These are phyloP conservation scores for Drosophila helvetica DNA, from an alignment of 2,888 invertebrate species.

Conservation along the genomic window DNA sequence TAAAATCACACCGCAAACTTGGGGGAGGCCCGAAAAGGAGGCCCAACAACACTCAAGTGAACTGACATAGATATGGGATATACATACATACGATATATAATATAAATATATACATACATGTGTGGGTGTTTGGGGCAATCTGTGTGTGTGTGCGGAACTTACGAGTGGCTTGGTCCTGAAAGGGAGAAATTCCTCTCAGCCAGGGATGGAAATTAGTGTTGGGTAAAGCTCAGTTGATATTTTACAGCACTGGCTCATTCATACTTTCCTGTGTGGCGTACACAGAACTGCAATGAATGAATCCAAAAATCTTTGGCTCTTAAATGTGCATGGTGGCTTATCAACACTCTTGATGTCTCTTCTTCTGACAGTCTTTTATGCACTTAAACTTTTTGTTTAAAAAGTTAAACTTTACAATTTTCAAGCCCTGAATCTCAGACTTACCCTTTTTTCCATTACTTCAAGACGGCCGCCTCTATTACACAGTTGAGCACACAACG, in stretches of 20 bases:
- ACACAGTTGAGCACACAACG: conserved; percentile 60
- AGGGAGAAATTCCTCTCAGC: neutral
- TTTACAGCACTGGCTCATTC: too few relatives aligned
- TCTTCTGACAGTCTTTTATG: neutral
- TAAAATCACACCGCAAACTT: conserved; percentile 78
- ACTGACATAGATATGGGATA: conserved; percentile 45
- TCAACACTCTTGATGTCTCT: neutral
- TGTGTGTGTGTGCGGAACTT: neutral
- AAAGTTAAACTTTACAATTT: conserved; percentile 1
- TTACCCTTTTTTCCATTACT: conserved; percentile 14
- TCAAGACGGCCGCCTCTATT: conserved; percentile 46
- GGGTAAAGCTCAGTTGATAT: too few relatives aligned
- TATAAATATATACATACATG: neutral
- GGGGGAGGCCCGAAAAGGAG: conserved; percentile 47
- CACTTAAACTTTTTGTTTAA: neutral
- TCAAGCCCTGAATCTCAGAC: conserved; percentile 8
- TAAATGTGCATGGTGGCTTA: too few relatives aligned
- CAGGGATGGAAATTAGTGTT: conserved; percentile 24
- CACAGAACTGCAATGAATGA: too few relatives aligned
- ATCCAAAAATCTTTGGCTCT: too few relatives aligned
- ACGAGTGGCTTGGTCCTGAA: neutral
- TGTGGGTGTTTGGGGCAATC: conserved; percentile 31
- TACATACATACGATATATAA: too few relatives aligned
- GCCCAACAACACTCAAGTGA: conserved; percentile 43
- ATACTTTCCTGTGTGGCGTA: too few relatives aligned